A percentile compares a stretch with the other conserved stretches of the same genome.
Conservation (phyloP, 2,888 invertebrate species). For the Microplitis manilae region DNA sequence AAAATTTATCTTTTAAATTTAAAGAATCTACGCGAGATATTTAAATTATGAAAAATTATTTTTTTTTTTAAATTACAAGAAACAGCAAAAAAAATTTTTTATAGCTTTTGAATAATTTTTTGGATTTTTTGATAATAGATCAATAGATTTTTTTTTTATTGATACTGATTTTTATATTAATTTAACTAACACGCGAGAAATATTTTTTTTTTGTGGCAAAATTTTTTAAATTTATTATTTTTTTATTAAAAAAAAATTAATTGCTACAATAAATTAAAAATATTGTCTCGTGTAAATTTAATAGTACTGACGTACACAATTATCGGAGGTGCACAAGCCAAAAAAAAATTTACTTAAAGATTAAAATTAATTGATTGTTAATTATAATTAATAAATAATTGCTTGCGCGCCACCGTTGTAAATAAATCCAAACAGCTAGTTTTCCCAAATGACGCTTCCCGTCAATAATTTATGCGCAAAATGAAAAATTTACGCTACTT, state of each 20-base stretch:
- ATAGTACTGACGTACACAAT: constrained; percentile 20
- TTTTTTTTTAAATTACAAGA: not conserved
- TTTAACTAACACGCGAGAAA: not conserved
- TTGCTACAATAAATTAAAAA: not conserved
- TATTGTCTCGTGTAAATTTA: constrained; percentile 18
- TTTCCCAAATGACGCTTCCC: constrained; percentile 21
- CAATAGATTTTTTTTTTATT: not conserved
- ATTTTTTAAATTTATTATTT: not conserved
- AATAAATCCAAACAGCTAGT: constrained; percentile 28
- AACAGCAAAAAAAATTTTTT: not conserved
- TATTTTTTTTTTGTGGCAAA: not conserved
- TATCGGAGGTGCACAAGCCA: constrained; percentile 3
- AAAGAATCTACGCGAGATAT: not conserved
- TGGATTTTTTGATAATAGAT: not conserved
- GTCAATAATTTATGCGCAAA: constrained; percentile 9
- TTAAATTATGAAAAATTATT: not conserved
- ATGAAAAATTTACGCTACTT: not conserved
- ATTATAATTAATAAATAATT: not conserved
- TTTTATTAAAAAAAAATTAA: not conserved
- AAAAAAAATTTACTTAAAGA: constrained; percentile 6
- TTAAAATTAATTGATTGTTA: not conserved
- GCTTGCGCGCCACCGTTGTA: constrained; percentile 21
- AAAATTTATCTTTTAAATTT: constrained; percentile 17
- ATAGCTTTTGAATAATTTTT: not conserved
- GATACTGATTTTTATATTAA: not conserved